A percentile compares a stretch with the other conserved stretches of the same genome.
Conservation (phyloP, 2,797 vertebrate genomes). For the Craterocephalus amniculus region DNA sequence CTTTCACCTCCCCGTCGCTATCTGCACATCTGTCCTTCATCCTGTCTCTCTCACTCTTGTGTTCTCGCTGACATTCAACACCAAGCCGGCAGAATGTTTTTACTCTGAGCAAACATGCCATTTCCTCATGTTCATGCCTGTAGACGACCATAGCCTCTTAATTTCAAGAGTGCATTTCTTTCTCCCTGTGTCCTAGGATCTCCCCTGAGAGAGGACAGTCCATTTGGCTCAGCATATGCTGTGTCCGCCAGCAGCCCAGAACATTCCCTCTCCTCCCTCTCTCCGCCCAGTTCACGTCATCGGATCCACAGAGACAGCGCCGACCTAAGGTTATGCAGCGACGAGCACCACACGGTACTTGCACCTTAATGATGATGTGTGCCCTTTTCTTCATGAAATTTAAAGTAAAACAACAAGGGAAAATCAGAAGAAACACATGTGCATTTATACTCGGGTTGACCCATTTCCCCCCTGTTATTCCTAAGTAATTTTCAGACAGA, state of each 20-base stretch:
- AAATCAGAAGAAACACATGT: too few relatives aligned
- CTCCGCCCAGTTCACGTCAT: slow-evolving; percentile 76
- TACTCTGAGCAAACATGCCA: background rate
- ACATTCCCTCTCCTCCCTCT: slow-evolving; percentile 78
- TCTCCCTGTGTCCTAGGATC: slow-evolving; percentile 64
- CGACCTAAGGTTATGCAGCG: slow-evolving; percentile 74
- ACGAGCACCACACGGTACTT: slow-evolving; percentile 76
- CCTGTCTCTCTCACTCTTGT: slow-evolving; percentile 53
- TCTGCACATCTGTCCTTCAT: slow-evolving; percentile 59
- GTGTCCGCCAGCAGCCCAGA: slow-evolving; percentile 81
- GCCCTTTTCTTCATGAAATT: background rate
- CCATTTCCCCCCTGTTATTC: background rate
- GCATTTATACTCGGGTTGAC: background rate
- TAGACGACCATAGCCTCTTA: background rate
- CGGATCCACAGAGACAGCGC: slow-evolving; percentile 75
- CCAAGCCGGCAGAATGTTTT: slow-evolving; percentile 21
- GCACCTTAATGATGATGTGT: background rate
- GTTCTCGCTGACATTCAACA: slow-evolving; percentile 37
- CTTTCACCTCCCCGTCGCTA: slow-evolving; percentile 3
- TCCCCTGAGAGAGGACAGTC: slow-evolving; percentile 79
- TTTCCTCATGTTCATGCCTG: slow-evolving; percentile 3
- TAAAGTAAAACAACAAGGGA: background rate
- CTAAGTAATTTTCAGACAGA: background rate
- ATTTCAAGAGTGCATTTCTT: slow-evolving; percentile 21
- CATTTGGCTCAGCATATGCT: slow-evolving; percentile 74